Evolutionary conservation across 2,797 vertebrate genomes (phyloP).

Genomic region (Megaceryle alcyon): DNA sequence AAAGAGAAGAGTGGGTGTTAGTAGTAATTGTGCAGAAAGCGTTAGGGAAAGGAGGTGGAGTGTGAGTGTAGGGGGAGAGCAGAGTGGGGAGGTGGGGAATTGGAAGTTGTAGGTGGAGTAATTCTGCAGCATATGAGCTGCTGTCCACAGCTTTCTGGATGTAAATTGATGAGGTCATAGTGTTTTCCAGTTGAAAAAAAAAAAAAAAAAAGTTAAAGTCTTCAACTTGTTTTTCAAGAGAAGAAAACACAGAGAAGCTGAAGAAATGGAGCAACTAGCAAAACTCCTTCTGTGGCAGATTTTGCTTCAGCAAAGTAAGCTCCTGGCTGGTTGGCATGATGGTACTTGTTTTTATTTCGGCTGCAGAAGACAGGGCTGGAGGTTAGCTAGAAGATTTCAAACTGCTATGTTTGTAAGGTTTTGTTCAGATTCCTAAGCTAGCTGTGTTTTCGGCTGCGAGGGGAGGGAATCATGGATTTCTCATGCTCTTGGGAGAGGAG

Average conservation of each 20-base stretch:
- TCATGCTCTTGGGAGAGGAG: not conserved
- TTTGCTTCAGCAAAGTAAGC: conserved; percentile 80
- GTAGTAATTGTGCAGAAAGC: not conserved
- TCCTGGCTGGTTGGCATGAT: not conserved
- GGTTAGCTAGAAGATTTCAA: not conserved
- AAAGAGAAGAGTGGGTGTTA: not conserved
- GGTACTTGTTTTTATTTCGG: not conserved
- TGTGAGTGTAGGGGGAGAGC: not conserved
- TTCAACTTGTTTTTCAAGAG: conserved; percentile 42
- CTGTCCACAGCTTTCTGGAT: conserved; percentile 37
- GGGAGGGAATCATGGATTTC: not conserved
- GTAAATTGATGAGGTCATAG: conserved; percentile 67
- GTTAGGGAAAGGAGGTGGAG: conserved; percentile 22
- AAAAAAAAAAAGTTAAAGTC: not conserved
- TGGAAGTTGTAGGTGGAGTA: conserved; percentile 44
- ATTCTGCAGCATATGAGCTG: conserved; percentile 25
- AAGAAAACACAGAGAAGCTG: conserved; percentile 1
- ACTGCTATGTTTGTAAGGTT: not conserved
- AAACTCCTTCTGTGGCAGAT: conserved; percentile 74
- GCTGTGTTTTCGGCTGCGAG: not conserved
- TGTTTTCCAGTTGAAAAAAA: conserved; percentile 26
- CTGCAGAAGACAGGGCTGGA: not conserved
- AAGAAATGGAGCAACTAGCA: conserved; percentile 70
- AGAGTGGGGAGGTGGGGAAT: not conserved
- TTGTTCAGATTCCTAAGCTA: not conserved